Evolutionary conservation across 1,140 invertebrate genomes (phyloP).

Genomic region (Tetranychus cinnabarinus): DNA sequence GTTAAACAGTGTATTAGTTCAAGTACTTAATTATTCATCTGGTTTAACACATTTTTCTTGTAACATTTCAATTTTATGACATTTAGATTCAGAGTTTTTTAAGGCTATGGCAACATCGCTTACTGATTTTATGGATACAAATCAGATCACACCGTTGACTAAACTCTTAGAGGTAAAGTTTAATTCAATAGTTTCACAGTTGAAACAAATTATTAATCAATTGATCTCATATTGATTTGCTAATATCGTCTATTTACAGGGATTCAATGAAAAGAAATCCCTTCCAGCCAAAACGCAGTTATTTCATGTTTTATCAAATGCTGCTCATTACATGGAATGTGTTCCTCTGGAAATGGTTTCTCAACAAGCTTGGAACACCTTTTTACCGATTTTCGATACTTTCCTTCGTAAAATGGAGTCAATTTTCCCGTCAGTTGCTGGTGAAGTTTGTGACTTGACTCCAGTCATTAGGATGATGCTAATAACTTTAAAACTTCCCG

Average conservation of each 20-base stretch:
- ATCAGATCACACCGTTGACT: conserved; percentile 75
- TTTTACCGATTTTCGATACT: conserved; percentile 57
- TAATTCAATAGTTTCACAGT: background rate
- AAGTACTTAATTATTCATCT: too few relatives aligned
- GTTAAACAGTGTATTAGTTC: background rate
- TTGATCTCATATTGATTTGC: too few relatives aligned
- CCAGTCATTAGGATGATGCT: conserved; percentile 61
- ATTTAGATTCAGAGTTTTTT: conserved; percentile 49
- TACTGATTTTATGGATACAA: conserved; percentile 88
- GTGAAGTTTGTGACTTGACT: conserved; percentile 37
- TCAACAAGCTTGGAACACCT: conserved; percentile 38
- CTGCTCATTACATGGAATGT: conserved; percentile 76
- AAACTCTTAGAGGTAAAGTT: conserved; percentile 53
- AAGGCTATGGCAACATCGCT: conserved; percentile 74
- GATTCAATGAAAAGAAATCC: conserved; percentile 64
- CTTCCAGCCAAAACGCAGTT: conserved; percentile 43
- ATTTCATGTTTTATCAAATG: conserved; percentile 53
- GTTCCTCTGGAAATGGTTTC: conserved; percentile 42
- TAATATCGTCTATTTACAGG: conserved; percentile 24
- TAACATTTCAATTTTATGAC: background rate
- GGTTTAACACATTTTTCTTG: too few relatives aligned
- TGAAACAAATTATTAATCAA: background rate
- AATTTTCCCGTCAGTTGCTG: conserved; percentile 31
- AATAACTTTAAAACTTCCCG: conserved; percentile 38
- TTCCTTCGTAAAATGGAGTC: conserved; percentile 57